Evolutionary conservation across 2,797 vertebrate genomes (phyloP), one percentile per base, ranked within the genome.

Genomic region (Nannoperca australis): DNA sequence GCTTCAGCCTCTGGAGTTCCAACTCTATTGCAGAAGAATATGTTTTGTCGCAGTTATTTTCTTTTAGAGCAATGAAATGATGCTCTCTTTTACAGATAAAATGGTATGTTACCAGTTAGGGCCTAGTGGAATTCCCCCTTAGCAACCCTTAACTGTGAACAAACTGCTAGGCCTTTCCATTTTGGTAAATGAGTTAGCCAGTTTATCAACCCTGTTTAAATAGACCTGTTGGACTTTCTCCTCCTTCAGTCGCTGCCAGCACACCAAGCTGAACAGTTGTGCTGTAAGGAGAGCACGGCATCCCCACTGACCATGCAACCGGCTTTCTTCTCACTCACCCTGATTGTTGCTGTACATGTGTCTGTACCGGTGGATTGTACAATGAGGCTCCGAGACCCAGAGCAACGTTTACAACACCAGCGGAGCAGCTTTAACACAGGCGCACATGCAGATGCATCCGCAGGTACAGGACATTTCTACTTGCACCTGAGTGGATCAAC

Each of bases 161-260:
- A 81, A 77, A 76, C 68, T 82, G 70, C 22, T 22, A 34, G 73
- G 56, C 79, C 77, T 4, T 34, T 69, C 87, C 64, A 67, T 78
- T 81, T 87, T 73, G 85, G 92, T 92, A 85, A 93, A 94, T 93
- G 85, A 93, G 90, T 93, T 77, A 93, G 89, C 91, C 55, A n/a
- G 81, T 89, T 90, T 80, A 93, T 91, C 24, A 86, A 89, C 89
- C 89, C 73, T 18, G 87, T 92, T 93, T 91, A 93, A 92, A 93
- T 86, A 94, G 82, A 75, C 77, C 71, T 20, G 90, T 54, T 94
- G 94, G 92, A 94, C 92, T 93, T 93, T 94, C 91, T 93, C 89
- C 90, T 91, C 71, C 78, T 90, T 62, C 79, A 89, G 2, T 80
- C 90, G 69, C 91, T 83, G 54, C 82, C 73, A 61, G 32, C 90